Base-by-base conservation (phyloP, 2,113 vertebrate species). In the Labrus mixtus region DNA sequence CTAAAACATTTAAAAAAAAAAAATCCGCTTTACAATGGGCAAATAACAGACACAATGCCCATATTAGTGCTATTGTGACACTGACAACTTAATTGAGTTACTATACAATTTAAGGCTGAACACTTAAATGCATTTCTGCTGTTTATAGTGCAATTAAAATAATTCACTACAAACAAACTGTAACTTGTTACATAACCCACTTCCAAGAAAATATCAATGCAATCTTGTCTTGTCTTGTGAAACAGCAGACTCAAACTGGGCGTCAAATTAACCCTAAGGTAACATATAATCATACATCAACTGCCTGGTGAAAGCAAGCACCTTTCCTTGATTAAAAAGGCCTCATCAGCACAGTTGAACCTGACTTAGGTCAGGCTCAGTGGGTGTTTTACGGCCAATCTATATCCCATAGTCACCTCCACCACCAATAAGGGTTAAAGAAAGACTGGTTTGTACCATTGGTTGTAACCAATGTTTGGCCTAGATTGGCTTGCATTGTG, bases 311-410 rank as follows among this genome's bases (percentile, higher is more conserved):
- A 25, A 58, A 78, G 56, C 25, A 58, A 50, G 53, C 39, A 56
- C 66, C 66, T 66, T 61, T 53, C 33, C 62, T 72, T 51, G 23
- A 69, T 81, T 58, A 56, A 16, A 62, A 61, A 63, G 66, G 64
- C 56, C 65, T 59, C 60, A 64, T 81, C 62, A 84, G 45, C 63
- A 55, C 37, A 20, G 43, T 68, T 23, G 2, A 25, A 25, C 25
- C 25, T 25, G 25, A 25, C 25, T 3, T 25, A 25, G 1, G 25
- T 3, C 45, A 46, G 15, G 45, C 15, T 46, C 45, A 46, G 15
- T 1, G 6, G 4, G 37, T 3, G 37, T 39, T 39, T 39, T 39
- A 6, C n/a, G 37, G 10, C 37, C 37, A 39, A 39, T 25, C 25
- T 25, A 25, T 25, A 25, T 25, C 37, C 10, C 1, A 39, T 39